Base-by-base conservation (phyloP, 2,797 vertebrate genomes). In the Protosalanx chinensis region DNA sequence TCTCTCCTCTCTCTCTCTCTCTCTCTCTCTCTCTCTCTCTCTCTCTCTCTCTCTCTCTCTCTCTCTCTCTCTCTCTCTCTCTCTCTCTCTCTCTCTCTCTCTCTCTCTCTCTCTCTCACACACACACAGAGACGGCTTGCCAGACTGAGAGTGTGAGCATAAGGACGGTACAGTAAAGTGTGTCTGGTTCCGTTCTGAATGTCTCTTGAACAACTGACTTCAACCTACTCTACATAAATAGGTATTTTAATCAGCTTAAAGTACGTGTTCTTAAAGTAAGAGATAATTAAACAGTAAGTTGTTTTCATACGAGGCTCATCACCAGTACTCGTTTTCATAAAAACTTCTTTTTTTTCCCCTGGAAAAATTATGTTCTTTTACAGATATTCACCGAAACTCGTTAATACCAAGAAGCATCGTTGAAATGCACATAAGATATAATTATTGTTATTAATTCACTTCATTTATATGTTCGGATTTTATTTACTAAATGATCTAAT, bases 131-230 rank as follows among this genome's bases (percentile, higher is more conserved):
- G 73, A 71, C 72, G 74, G 74, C 73, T 80, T 70, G 79, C 84
- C 69, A 67, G 65, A 67, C 64, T 6, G 70, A 10, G 66, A 51
- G 84, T 81, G 75, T 82, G 82, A 82, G 74, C 80, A 82, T 83
- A 82, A 7, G 51, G 69, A 61, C 59, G 70, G 80, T 81, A 81
- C 76, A 85, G 73, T 73, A 53, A 70, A 62, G 53, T 49, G 46
- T 16, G 29, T 35, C 49, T 56, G 13, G 53, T 64, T 53, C 30
- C 27, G 20, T 75, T 72, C 74, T 59, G 30, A 65, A 57, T n/a
- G 51, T 56, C 51, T 56, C 16, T 56, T 56, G 51, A 56, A 56
- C 18, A 16, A 56, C 18, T n/a, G 51, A 16, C 51, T 56, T 56
- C 5, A 56, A 56, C 51, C 1, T 56, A 56, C 15, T 16, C 51